Evolutionary conservation across 2,797 vertebrate species (phyloP).

Genomic region (Lates japonicus): DNA sequence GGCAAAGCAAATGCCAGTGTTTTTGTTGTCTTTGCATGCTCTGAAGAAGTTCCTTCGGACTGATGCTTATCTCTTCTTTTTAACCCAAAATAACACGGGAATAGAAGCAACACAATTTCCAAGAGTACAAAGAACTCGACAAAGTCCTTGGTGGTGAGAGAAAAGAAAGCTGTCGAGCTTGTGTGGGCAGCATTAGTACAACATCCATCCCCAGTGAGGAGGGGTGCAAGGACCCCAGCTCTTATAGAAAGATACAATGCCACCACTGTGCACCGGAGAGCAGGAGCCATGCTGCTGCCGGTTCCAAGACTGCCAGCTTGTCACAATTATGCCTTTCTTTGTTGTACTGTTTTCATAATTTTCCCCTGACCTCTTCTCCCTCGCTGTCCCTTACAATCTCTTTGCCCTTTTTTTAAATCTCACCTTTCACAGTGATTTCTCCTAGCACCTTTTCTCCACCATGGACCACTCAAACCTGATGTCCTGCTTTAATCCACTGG

Average conservation of each 20-base stretch:
- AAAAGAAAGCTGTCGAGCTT: constrained; percentile 67
- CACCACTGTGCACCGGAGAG: constrained; percentile 63
- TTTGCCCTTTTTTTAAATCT: constrained; percentile 41
- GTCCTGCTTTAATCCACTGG: constrained; percentile 18
- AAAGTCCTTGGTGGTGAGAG: constrained; percentile 46
- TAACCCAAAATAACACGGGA: constrained; percentile 15
- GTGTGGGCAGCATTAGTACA: constrained; percentile 67
- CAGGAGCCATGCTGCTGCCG: constrained; percentile 52
- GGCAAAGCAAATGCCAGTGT: constrained; percentile 28
- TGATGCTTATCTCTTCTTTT: constrained; percentile 37
- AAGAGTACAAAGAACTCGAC: constrained; percentile 59
- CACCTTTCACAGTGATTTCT: constrained; percentile 38
- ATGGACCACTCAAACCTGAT: background rate
- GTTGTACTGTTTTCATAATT: constrained; percentile 39
- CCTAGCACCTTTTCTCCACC: constrained; percentile 2
- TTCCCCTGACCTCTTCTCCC: background rate
- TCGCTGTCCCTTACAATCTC: background rate
- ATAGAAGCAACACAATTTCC: constrained; percentile 46
- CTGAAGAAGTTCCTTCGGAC: constrained; percentile 10
- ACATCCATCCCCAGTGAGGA: constrained; percentile 58
- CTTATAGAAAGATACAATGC: constrained; percentile 77
- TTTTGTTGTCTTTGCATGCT: constrained; percentile 29
- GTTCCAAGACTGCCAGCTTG: constrained; percentile 55
- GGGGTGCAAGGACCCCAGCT: constrained; percentile 44
- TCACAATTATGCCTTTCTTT: constrained; percentile 57